phyloP scores from a whole-genome alignment of 1,140 invertebrate species.

The Diorhabda elongata region DNA sequence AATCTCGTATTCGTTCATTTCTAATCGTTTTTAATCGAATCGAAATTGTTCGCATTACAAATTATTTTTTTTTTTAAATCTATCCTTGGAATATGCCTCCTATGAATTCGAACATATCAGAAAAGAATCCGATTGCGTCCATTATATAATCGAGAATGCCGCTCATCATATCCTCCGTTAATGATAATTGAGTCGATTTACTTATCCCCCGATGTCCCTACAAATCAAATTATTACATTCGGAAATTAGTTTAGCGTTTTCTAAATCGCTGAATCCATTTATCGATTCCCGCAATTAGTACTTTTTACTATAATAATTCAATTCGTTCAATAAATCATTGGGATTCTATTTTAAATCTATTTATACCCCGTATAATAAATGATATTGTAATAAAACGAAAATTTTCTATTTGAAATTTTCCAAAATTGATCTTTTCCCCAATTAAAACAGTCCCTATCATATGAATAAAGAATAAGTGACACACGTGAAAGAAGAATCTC shows the following conservation, averaged over 20 bases:
- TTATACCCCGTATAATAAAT: too few relatives aligned
- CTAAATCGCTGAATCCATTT: not conserved
- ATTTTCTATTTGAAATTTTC: too few relatives aligned
- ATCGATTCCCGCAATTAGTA: too few relatives aligned
- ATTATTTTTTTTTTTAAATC: too few relatives aligned
- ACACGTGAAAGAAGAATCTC: too few relatives aligned
- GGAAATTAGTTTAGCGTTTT: not conserved
- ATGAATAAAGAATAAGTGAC: too few relatives aligned
- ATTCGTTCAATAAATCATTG: too few relatives aligned
- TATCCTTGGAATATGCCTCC: not conserved
- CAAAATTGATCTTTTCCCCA: too few relatives aligned
- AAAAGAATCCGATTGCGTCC: conserved; percentile 13
- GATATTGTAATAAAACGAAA: too few relatives aligned
- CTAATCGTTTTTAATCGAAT: not conserved
- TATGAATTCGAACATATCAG: conserved; percentile 8
- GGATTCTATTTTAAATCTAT: too few relatives aligned
- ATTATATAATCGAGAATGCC: conserved; percentile 9
- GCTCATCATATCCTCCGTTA: conserved; percentile 15
- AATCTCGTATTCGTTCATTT: not conserved
- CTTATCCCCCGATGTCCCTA: not conserved
- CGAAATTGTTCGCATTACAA: not conserved
- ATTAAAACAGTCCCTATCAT: too few relatives aligned
- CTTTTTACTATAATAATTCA: too few relatives aligned
- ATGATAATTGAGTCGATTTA: conserved; percentile 5
- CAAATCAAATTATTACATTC: not conserved